A percentile compares a stretch with the other conserved stretches of the same genome.
phyloP scores from a whole-genome alignment of 1,140 invertebrate species.

The Papilio machaon region DNA sequence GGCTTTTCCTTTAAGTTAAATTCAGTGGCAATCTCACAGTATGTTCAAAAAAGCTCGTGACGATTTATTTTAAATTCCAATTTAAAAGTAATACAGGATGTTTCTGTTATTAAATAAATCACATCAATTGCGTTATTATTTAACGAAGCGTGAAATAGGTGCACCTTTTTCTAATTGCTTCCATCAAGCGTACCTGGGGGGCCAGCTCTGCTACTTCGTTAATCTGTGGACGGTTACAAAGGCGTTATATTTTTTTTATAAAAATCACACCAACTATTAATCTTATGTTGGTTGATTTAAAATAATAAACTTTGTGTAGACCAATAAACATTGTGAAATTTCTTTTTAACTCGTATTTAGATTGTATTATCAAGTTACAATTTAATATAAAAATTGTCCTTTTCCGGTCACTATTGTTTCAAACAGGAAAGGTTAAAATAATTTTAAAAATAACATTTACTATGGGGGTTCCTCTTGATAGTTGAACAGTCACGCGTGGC shows the following conservation, averaged over 20 bases:
- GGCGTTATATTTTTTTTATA: not conserved
- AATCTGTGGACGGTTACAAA: not conserved
- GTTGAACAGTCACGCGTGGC: conserved; percentile 16
- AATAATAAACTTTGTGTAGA: not conserved
- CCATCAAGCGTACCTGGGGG: not conserved
- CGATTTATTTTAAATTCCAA: conserved; percentile 24
- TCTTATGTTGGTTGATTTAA: not conserved
- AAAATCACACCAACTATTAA: not conserved
- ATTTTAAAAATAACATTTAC: not conserved
- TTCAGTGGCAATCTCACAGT: not conserved
- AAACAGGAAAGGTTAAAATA: conserved; percentile 27
- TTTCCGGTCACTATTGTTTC: conserved; percentile 28
- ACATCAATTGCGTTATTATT: conserved; percentile 33
- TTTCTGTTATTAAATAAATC: conserved; percentile 37
- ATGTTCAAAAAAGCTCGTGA: not conserved
- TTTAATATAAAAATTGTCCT: not conserved
- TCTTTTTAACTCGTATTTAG: not conserved
- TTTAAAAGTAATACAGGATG: conserved; percentile 34
- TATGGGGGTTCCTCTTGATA: conserved; percentile 5
- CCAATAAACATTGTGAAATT: not conserved
- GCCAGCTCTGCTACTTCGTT: not conserved
- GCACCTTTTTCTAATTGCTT: conserved; percentile 37
- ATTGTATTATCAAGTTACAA: not conserved
- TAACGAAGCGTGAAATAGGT: conserved; percentile 36
- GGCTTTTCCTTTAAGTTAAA: not conserved